These are phyloP conservation scores for Siderastrea radians DNA, from an alignment of 92 coral and sea anemone species.

Conservation along the genomic window DNA sequence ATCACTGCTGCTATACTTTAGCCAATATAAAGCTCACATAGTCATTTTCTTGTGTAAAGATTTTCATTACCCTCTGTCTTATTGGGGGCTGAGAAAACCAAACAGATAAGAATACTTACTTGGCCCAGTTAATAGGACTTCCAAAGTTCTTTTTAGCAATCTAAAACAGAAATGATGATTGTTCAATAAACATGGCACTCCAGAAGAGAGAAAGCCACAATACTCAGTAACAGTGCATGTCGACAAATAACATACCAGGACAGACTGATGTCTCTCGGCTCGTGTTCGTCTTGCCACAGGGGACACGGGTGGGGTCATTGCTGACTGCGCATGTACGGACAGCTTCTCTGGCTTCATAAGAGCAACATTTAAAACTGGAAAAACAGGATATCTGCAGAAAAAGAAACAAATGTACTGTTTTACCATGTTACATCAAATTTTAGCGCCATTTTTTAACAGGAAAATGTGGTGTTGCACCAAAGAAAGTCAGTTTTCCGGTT, in stretches of 20 bases:
- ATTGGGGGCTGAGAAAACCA: background rate
- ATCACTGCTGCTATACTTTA: no score
- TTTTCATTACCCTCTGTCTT: no score
- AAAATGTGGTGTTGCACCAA: no score
- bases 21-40: no score
- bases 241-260: constrained; percentile 52
- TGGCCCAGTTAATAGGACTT: constrained; percentile 90
- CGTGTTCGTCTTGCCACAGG: constrained; percentile 81
- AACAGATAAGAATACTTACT: constrained; percentile 51
- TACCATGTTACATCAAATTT: background rate
- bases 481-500: no score
- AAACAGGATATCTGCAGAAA: constrained; percentile 81
- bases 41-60: no score
- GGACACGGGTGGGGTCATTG: constrained; percentile 79
- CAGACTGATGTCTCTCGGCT: constrained; percentile 83
- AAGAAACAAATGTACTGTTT: background rate
- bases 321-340: constrained; percentile 45
- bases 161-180: constrained; percentile 41
- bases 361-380: constrained; percentile 84
- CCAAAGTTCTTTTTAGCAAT: constrained; percentile 81
- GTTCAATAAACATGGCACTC: background rate
- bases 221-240: background rate
- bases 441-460: no score
- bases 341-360: constrained; percentile 77
- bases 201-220: background rate